Base-by-base conservation (phyloP, 2,888 invertebrate genomes). In the Hofmannophila pseudospretella region DNA sequence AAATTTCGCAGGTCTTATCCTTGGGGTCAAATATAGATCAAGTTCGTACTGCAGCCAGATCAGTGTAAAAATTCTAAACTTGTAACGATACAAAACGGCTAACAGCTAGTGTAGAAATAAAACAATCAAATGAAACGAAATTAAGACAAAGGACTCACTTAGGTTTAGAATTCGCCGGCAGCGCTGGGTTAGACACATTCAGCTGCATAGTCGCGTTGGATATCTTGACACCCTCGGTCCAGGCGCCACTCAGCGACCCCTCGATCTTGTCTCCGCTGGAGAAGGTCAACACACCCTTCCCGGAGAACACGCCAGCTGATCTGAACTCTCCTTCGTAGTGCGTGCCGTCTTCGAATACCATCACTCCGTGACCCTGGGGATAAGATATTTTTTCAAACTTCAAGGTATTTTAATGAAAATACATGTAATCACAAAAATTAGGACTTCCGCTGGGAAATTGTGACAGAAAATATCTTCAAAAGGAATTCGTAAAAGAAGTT, bases 291-390 rank as follows among this genome's bases (percentile, higher is more conserved):
- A 89, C 89, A 3, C 96, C 96, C 67, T 94, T 94, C 0, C 97
- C 97, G 44, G 89, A 90, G 46, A 96, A 92, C 19, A 94, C 91
- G 2, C 93, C 92, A 1, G 94, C 92, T 0, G 93, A 91, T 44
- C 92, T 89, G 54, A 96, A 93, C 64, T 96, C 96, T 0, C 97
- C 97, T 65, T 96, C 96, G 58, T 95, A 97, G 68, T 93, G 93
- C 2, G 94, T 94, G 16, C 93, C 94, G 61, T 96, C 96, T 67
- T 96, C 95, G 47, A 96, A 93, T 11, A 96, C 91, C 89, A 96
- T 95, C 5, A 96, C 89, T 2, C 96, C 96, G 54, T 91, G 91
- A n/a, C 96, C 96, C 94, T 94, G 51, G 1, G 50, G 51, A n/a
- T n/a, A n/a, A n/a, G n/a, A n/a, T n/a, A n/a, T n/a, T n/a, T n/a